phyloP scores from a whole-genome alignment of 53 echinoderm and acorn worm genomes.

The Henricia sp. region DNA sequence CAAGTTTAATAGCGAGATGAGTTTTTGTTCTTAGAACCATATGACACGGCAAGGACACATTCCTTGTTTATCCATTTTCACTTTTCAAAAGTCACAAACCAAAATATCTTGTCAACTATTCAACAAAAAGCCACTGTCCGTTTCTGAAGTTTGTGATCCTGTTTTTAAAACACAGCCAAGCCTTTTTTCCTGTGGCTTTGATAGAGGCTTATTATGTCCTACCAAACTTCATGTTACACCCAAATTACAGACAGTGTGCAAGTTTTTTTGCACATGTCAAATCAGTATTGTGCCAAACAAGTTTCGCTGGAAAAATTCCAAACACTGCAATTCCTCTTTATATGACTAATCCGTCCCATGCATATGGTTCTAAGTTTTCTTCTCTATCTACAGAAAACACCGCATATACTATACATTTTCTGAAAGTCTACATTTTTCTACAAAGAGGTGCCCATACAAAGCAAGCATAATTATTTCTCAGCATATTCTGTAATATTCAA shows the following conservation, averaged over 20 bases:
- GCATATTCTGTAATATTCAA: conserved; percentile 45
- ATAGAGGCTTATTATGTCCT: too few relatives aligned
- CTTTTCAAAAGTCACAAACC: too few relatives aligned
- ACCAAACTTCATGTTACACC: too few relatives aligned
- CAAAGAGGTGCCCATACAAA: conserved; percentile 33
- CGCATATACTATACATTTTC: conserved; percentile 53
- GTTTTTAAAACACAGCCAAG: too few relatives aligned
- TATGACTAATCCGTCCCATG: background rate
- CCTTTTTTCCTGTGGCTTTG: too few relatives aligned
- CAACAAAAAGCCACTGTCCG: too few relatives aligned
- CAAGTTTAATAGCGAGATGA: conserved; percentile 2
- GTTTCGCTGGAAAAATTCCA: background rate
- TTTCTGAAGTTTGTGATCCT: too few relatives aligned
- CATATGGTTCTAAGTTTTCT: conserved; percentile 28
- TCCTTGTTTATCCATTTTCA: too few relatives aligned
- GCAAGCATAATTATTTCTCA: conserved; percentile 54
- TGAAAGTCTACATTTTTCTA: conserved; percentile 58
- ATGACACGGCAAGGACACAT: background rate
- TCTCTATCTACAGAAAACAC: conserved; percentile 48
- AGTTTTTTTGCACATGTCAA: background rate
- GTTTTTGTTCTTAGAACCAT: conserved; percentile 15
- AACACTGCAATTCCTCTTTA: too few relatives aligned
- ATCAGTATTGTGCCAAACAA: background rate
- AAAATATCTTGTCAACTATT: too few relatives aligned
- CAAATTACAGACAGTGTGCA: too few relatives aligned